Evolutionary conservation across 1,140 invertebrate genomes (phyloP), one percentile per base, ranked within the genome.

Genomic region (Caenorhabditis briggsae): DNA sequence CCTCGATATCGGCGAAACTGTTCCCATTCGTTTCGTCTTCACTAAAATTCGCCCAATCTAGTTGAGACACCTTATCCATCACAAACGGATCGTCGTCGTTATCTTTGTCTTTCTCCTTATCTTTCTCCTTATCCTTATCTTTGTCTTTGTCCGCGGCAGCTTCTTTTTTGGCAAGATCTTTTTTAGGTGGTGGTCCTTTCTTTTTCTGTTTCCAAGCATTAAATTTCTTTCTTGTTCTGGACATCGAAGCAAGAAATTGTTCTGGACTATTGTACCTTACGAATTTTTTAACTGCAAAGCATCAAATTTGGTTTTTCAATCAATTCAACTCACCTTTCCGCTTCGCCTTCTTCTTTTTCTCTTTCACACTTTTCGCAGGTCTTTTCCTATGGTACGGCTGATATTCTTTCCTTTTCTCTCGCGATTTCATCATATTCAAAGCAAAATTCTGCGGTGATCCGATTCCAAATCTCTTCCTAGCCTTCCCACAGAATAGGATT

Each of bases 321-420:
- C 56, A 14, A n/a, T 58, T 58, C 1, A n/a, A 53, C 50, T 53
- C 16, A 11, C 9, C 50, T 53, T 53, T 53, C 56, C 6, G 7
- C n/a, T 58, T 58, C 1, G 7, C 6, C 56, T n/a, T 14, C n/a
- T 61, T 61, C 23, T 25, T 18, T 2, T 23, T 20, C 14, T 61
- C 59, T 12, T 61, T 61, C 23, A 25, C 11, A 11, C 20, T 25
- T 25, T 61, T 61, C 14, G 11, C 3, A 20, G 25, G 11, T 23
- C 59, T 8, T 41, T 78, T 78, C 11, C 53, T 78, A n/a, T 78
- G 70, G 50, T 78, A 78, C 8, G 70, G n/a, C 48, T 78, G 70
- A 78, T 50, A 78, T 23, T 12, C 8, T 50, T 78, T 78, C 33
- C n/a, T 78, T 78, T 23, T 46, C 16, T 50, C 7, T 43, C 12